Evolutionary conservation across 2,888 invertebrate species (phyloP).

Genomic region (Beris morrisii): DNA sequence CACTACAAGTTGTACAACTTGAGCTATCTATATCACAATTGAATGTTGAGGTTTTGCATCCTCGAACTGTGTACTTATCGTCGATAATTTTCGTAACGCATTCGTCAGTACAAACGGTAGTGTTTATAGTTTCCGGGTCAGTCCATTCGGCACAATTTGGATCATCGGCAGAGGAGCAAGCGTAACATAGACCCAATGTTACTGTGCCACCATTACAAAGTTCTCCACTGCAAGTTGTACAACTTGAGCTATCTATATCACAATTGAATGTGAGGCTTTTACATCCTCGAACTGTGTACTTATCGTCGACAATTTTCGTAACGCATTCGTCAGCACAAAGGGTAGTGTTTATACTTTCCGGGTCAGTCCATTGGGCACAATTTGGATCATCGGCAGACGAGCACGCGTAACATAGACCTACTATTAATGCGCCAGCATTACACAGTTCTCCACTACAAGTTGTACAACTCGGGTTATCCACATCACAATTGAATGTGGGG

Average conservation of each 20-base stretch:
- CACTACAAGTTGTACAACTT: constrained; percentile 41
- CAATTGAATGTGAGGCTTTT: constrained; percentile 45
- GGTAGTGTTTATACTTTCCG: constrained; percentile 40
- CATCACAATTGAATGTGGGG: constrained; percentile 41
- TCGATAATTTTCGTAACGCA: constrained; percentile 9
- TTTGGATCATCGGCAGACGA: constrained; percentile 43
- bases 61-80: constrained; percentile 43
- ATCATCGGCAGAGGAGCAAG: constrained; percentile 44
- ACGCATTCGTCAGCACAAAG: constrained; percentile 39
- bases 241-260: constrained; percentile 25
- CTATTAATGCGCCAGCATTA: constrained; percentile 38
- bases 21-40: background rate
- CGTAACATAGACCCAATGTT: constrained; percentile 43
- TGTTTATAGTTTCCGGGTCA: constrained; percentile 41
- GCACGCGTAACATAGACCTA: constrained; percentile 46
- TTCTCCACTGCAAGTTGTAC: constrained; percentile 40
- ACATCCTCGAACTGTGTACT: constrained; percentile 45
- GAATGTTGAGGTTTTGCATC: constrained; percentile 47
- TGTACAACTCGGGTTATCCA: constrained; percentile 37
- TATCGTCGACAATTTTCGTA: background rate
- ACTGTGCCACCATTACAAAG: constrained; percentile 43
- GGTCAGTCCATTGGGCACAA: constrained; percentile 47
- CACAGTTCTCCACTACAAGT: constrained; percentile 42
- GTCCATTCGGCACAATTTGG: constrained; percentile 48
- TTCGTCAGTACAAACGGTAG: constrained; percentile 40